phyloP scores from a whole-genome alignment of 1,140 invertebrate species.

The Thaumatotibia leucotreta region DNA sequence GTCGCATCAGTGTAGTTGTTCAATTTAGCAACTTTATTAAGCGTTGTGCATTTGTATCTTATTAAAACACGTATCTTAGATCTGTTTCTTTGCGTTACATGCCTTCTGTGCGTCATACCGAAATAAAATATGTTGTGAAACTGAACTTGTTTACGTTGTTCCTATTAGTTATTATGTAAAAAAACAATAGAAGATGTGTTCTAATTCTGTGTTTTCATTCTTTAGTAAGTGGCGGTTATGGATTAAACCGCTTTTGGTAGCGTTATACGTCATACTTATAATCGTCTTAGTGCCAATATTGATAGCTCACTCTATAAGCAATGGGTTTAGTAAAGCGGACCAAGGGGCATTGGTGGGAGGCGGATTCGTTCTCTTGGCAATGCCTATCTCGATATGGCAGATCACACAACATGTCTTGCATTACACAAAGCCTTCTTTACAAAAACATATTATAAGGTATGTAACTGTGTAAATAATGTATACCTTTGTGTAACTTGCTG shows the following conservation, averaged over 20 bases:
- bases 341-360: conserved; percentile 91
- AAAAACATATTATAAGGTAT: conserved; percentile 96
- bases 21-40: not conserved
- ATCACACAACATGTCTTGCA: conserved; percentile 96
- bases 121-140: not conserved
- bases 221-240: conserved; percentile 89
- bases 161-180: not conserved
- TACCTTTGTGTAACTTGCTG: too few species aligned
- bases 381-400: conserved; percentile 96
- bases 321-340: conserved; percentile 84
- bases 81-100: not conserved
- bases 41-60: not conserved
- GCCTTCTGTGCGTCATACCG: not conserved
- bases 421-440: conserved; percentile 94
- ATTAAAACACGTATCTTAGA: not conserved
- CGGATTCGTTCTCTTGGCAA: conserved; percentile 91
- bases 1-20: not conserved
- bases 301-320: conserved; percentile 81
- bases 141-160: not conserved
- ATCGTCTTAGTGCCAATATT: conserved; percentile 90
- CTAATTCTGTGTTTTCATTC: conserved; percentile 55
- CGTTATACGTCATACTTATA: conserved; percentile 87
- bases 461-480: too few species aligned
- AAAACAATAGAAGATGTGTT: conserved; percentile 49
- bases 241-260: conserved; percentile 90